Base-by-base conservation (phyloP, 2,113 vertebrate genomes). In the Excalfactoria chinensis region DNA sequence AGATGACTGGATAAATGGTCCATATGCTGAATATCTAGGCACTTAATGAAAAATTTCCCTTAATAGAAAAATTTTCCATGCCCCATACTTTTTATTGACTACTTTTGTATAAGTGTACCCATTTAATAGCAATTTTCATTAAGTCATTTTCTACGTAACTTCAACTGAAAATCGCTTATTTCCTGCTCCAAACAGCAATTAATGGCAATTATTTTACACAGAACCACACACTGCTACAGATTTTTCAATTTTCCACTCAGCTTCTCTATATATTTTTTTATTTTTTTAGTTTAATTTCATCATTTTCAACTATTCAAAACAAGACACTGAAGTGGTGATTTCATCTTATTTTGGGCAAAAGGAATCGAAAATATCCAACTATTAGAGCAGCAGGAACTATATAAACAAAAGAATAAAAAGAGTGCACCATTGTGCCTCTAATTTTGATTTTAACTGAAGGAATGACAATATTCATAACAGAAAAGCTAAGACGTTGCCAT, bases 201-300 rank as follows among this genome's bases (percentile, higher is more conserved):
- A 97, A 96, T 92, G 91, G n/a, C 94, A 95, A 95, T 95, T 96
- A 94, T 95, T 96, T 90, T 88, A 85, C 64, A 62, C 69, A 94
- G 71, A 56, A 86, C 92, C 77, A 82, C 80, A 69, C 79, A 86
- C 64, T 62, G 89, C 75, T 95, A 93, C 91, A 93, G 89, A 85
- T 89, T 94, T 96, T 97, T 95, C 93, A 89, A 92, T 96, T 95
- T 97, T 94, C 91, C 86, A 91, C 92, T 91, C 88, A 95, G 86
- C 68, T 89, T 93, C 90, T 88, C 40, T 49, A 40, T 60, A 37
- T 78, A 55, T 17, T 78, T 81, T 70, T 68, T 20, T 30, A 17
- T 30, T 53, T 48, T 91, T 83, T 94, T 32, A 49, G 26, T 79
- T 91, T 44, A 66, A 51, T 85, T 88, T 91, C 60, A 59, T 88